Evolutionary conservation across 2,888 invertebrate species (phyloP).

Genomic region (Drosophila lacicola): DNA sequence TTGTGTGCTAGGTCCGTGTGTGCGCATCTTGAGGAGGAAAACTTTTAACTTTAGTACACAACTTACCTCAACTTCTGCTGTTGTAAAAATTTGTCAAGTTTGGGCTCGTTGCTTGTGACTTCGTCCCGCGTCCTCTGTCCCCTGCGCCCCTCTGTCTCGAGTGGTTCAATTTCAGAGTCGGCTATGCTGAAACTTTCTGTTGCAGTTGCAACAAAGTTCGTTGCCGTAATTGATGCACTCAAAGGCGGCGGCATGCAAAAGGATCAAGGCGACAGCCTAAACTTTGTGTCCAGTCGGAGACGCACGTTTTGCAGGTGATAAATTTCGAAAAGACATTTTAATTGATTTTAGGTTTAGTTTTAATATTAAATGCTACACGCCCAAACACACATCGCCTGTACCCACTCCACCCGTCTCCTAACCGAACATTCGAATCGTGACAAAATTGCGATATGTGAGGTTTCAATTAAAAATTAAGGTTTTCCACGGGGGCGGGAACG

Average conservation of each 20-base stretch:
- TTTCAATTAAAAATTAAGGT: slow-evolving; percentile 63
- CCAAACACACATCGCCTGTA: too few species aligned
- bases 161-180: slow-evolving; percentile 38
- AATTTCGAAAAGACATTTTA: slow-evolving; percentile 63
- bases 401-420: neutral
- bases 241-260: slow-evolving; percentile 39
- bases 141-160: slow-evolving; percentile 1
- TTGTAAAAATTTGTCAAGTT: slow-evolving; percentile 75
- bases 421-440: slow-evolving; percentile 9
- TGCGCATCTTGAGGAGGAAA: slow-evolving; percentile 41
- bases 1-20: slow-evolving; percentile 15
- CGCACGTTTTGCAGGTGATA: slow-evolving; percentile 67
- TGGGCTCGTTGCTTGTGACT: slow-evolving; percentile 33
- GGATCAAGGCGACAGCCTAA: slow-evolving; percentile 16
- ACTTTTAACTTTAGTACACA: slow-evolving; percentile 74
- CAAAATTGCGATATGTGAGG: slow-evolving; percentile 25
- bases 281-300: slow-evolving; percentile 31
- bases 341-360: slow-evolving; percentile 60
- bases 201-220: slow-evolving; percentile 63
- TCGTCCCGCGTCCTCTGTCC: slow-evolving; percentile 3
- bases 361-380: slow-evolving; percentile 39
- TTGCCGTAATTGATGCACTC: slow-evolving; percentile 72
- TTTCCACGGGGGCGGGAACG: neutral
- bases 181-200: slow-evolving; percentile 47
- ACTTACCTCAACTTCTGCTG: slow-evolving; percentile 73